These are phyloP conservation scores for Pissodes strobi DNA, from an alignment of 1,140 invertebrate genomes.

Conservation along the genomic window DNA sequence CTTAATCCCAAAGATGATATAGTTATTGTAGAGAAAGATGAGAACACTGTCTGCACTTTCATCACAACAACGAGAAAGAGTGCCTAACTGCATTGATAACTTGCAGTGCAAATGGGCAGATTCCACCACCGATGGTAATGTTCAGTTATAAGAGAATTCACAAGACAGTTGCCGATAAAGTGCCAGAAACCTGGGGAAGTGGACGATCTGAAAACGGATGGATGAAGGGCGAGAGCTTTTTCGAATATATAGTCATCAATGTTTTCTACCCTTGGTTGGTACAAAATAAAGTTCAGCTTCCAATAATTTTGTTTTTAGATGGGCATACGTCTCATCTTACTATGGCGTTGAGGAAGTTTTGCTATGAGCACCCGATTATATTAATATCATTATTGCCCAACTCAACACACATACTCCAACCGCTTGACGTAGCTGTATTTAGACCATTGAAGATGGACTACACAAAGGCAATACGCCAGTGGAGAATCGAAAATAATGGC, in stretches of 20 bases:
- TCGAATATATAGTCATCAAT: slow-evolving; percentile 55
- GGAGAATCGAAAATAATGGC: slow-evolving; percentile 7
- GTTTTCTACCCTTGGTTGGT: slow-evolving; percentile 47
- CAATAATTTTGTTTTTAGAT: slow-evolving; percentile 56
- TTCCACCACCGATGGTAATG: slow-evolving; percentile 26
- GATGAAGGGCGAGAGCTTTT: slow-evolving; percentile 56
- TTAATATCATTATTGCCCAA: slow-evolving; percentile 54
- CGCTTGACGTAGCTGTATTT: slow-evolving; percentile 54
- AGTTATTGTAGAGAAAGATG: slow-evolving; percentile 44
- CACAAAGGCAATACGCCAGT: slow-evolving; percentile 33
- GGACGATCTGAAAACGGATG: slow-evolving; percentile 54
- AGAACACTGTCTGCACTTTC: slow-evolving; percentile 44
- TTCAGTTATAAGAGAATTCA: slow-evolving; percentile 17
- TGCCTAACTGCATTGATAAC: slow-evolving; percentile 26
- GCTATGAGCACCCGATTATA: slow-evolving; percentile 52
- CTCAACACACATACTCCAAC: slow-evolving; percentile 51
- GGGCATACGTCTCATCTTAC: slow-evolving; percentile 54
- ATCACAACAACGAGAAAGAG: slow-evolving; percentile 42
- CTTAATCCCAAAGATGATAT: slow-evolving; percentile 45
- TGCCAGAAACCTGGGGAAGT: slow-evolving; percentile 37
- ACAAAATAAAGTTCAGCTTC: slow-evolving; percentile 42
- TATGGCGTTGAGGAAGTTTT: slow-evolving; percentile 52
- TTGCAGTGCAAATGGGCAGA: slow-evolving; percentile 10
- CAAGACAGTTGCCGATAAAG: slow-evolving; percentile 1
- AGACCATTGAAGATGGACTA: slow-evolving; percentile 36